phyloP scores from a whole-genome alignment of 2,113 vertebrate species.

The Spheniscus mendiculus region DNA sequence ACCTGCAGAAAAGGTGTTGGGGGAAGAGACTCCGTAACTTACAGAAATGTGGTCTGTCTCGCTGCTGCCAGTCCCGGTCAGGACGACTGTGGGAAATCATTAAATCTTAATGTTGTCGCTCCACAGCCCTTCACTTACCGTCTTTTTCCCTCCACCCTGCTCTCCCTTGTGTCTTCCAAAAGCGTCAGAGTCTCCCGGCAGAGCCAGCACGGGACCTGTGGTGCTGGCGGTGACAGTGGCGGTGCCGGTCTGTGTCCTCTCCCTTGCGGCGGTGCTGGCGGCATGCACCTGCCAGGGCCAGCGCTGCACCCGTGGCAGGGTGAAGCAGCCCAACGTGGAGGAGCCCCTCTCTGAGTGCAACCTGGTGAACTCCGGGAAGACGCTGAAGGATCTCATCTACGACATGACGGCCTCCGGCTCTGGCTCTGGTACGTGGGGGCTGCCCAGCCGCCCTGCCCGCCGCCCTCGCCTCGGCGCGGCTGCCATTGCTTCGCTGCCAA shows the following conservation, averaged over 20 bases:
- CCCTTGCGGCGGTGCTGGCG: conserved; percentile 71
- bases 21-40: fast-evolving
- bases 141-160: fast-evolving
- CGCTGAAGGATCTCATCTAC: conserved; percentile 90
- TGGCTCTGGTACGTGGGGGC: conserved; percentile 84
- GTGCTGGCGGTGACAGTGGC: conserved; percentile 76
- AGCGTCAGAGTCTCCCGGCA: conserved; percentile 52
- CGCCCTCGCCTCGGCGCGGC: fast-evolving
- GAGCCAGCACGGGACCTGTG: conserved; percentile 59
- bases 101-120: fast-evolving
- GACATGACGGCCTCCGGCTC: conserved; percentile 95
- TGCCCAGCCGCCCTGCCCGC: not conserved
- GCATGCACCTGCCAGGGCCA: conserved; percentile 72
- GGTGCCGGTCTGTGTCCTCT: conserved; percentile 82
- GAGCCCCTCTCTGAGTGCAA: conserved; percentile 84
- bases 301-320: conserved; percentile 69
- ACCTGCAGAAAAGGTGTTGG: fast-evolving
- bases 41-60: fast-evolving
- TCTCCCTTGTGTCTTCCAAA: not conserved
- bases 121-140: fast-evolving
- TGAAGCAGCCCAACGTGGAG: conserved; percentile 80
- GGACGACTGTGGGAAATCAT: fast-evolving
- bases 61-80: fast-evolving
- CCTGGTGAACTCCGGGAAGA: conserved; percentile 82
- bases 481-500: fast-evolving